Percentiles rank a stretch among this genome's conserved stretches.
These are phyloP conservation scores for Crotalus viridis DNA, from an alignment of 2,113 vertebrate species.

Conservation along the genomic window DNA sequence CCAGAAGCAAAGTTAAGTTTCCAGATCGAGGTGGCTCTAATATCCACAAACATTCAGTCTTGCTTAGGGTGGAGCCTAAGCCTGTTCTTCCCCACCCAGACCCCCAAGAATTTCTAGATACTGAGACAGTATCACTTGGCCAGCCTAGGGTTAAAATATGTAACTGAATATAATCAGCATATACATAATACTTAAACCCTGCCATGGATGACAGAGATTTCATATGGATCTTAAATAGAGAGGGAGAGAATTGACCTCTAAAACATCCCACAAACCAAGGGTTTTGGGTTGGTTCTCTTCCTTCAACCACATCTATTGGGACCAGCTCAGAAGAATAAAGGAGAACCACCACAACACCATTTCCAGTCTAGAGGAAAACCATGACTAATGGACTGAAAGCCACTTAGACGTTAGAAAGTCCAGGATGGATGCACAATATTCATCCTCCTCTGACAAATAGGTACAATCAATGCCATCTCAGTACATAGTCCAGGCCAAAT, in stretches of 20 bases:
- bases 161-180: neutral
- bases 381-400: neutral
- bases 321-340: neutral
- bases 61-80: neutral
- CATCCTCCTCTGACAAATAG: neutral
- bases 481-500: neutral
- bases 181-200: neutral
- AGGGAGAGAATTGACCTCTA: neutral
- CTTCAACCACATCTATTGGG: neutral
- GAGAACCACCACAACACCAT: neutral
- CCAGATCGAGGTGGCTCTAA: neutral
- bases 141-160: neutral
- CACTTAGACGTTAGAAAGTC: neutral
- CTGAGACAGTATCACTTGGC: neutral
- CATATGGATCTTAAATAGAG: neutral
- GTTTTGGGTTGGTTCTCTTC: neutral
- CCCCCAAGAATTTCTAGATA: neutral
- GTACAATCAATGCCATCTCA: neutral
- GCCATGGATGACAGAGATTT: neutral
- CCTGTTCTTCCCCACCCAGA: neutral
- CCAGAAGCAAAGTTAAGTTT: neutral
- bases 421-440: neutral
- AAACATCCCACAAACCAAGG: neutral
- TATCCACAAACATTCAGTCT: neutral
- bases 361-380: neutral